These are phyloP conservation scores for Agapetus fuscipes DNA, from an alignment of 2,888 invertebrate genomes.

Conservation along the genomic window DNA sequence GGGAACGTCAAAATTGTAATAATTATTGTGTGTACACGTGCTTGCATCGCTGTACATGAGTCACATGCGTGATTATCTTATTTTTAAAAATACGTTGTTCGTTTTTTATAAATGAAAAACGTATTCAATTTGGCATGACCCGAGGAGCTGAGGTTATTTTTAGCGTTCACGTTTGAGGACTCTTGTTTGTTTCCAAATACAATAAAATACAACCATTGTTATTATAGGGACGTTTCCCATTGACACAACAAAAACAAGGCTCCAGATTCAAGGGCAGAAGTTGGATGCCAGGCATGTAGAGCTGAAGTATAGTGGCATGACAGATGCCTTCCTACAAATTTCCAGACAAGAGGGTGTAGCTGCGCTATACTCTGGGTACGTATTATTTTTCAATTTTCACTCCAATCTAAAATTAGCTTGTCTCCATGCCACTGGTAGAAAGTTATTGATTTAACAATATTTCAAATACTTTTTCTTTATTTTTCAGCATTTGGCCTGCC, in stretches of 20 bases:
- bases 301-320: slow-evolving; percentile 82
- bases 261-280: slow-evolving; percentile 90
- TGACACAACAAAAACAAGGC: slow-evolving; percentile 87
- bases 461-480: no score
- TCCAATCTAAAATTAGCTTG: neutral
- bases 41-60: neutral
- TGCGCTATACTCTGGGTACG: slow-evolving; percentile 78
- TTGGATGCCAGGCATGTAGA: slow-evolving; percentile 64
- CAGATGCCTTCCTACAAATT: slow-evolving; percentile 82
- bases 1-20: slow-evolving; percentile 13
- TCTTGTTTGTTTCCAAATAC: no score
- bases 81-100: neutral
- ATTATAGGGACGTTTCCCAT: slow-evolving; percentile 94
- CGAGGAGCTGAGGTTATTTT: neutral
- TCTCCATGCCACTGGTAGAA: no score
- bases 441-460: no score
- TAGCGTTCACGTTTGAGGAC: neutral
- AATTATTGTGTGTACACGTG: slow-evolving; percentile 7
- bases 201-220: no score
- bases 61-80: slow-evolving; percentile 1
- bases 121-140: neutral
- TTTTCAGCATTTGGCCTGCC: slow-evolving; percentile 78
- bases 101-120: neutral
- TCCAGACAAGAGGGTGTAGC: slow-evolving; percentile 76
- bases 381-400: slow-evolving; percentile 2